Evolutionary conservation across 2,888 invertebrate species (phyloP).

Genomic region (Elmis aenea): DNA sequence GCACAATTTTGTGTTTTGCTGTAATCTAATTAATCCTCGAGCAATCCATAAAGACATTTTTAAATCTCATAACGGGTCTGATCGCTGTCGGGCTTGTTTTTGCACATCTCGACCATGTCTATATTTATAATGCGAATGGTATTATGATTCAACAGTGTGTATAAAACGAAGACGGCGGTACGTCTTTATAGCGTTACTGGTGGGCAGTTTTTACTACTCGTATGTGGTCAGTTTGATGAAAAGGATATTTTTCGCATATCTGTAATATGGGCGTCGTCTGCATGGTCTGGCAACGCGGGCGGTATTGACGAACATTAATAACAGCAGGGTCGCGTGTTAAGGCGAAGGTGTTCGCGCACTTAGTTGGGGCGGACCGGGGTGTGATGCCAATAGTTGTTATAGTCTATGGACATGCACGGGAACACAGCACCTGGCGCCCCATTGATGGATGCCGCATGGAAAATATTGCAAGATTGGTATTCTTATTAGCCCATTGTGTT

Average conservation of each 20-base stretch:
- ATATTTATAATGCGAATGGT: constrained; percentile 20
- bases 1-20: constrained; percentile 12
- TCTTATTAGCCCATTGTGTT: constrained; percentile 14
- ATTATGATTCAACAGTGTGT: constrained; percentile 18
- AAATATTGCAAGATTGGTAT: constrained; percentile 15
- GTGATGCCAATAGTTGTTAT: constrained; percentile 30
- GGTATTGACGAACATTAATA: constrained; percentile 16
- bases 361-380: constrained; percentile 32
- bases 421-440: constrained; percentile 28
- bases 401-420: constrained; percentile 34
- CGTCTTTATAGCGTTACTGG: constrained; percentile 15
- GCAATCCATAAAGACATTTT: constrained; percentile 15
- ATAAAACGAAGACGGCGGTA: constrained; percentile 15
- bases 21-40: constrained; percentile 12
- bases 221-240: too few species aligned
- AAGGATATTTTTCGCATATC: too few species aligned
- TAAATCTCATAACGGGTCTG: constrained; percentile 10
- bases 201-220: too few species aligned
- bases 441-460: constrained; percentile 24
- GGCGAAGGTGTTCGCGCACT: constrained; percentile 30
- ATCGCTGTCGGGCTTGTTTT: constrained; percentile 16
- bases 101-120: constrained; percentile 12
- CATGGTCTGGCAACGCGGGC: too few species aligned
- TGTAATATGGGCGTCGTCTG: too few species aligned
- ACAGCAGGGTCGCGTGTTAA: constrained; percentile 25